Evolutionary conservation across 2,888 invertebrate genomes (phyloP).

Genomic region (Operophtera brumata): DNA sequence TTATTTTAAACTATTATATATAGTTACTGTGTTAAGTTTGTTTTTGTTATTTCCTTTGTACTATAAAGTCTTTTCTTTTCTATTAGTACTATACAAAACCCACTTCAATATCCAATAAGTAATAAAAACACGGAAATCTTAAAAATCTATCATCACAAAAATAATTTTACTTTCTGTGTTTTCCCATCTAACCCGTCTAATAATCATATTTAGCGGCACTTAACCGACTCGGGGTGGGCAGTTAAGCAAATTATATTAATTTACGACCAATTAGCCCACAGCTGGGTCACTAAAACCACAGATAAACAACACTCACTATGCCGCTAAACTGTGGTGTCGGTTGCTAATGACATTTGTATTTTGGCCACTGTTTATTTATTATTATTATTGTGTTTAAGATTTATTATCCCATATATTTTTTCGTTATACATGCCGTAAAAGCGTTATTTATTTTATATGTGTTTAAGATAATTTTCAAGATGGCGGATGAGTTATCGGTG

Average conservation of each 20-base stretch:
- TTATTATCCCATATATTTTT: conserved; percentile 41
- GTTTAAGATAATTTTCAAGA: conserved; percentile 3
- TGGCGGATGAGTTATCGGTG: conserved; percentile 4
- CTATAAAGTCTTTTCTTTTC: no score
- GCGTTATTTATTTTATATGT: conserved; percentile 13
- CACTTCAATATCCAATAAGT: no score
- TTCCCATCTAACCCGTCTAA: conserved; percentile 46
- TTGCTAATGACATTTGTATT: conserved; percentile 54
- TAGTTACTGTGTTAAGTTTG: no score
- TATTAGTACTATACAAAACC: no score
- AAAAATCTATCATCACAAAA: conserved; percentile 15
- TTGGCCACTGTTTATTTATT: conserved; percentile 54
- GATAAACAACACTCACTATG: conserved; percentile 14
- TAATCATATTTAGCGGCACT: conserved; percentile 50
- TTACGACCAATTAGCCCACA: conserved; percentile 63
- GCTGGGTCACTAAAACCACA: conserved; percentile 47
- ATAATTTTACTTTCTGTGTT: conserved; percentile 33
- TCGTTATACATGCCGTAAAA: conserved; percentile 28
- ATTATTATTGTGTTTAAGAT: conserved; percentile 47
- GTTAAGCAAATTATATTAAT: conserved; percentile 65
- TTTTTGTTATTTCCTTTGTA: no score
- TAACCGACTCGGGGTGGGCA: conserved; percentile 50
- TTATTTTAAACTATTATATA: no score
- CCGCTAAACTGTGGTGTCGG: conserved; percentile 38
- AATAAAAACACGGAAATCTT: background rate